Percentiles rank a stretch among this genome's conserved stretches.
These are phyloP conservation scores for Nasua narica DNA, from an alignment of 2,797 vertebrate genomes.

Conservation along the genomic window DNA sequence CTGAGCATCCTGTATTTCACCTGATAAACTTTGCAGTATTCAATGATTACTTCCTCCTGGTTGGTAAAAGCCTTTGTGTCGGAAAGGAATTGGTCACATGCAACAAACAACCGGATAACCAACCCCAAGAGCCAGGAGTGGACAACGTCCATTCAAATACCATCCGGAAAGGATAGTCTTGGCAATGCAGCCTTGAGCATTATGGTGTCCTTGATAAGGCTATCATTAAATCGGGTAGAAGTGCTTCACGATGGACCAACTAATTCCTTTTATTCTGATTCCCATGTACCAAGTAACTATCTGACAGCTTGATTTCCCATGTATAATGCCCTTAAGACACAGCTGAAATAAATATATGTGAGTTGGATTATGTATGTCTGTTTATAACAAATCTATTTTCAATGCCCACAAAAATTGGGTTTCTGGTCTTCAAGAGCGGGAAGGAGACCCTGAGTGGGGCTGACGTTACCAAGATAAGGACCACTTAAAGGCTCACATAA, in stretches of 20 bases:
- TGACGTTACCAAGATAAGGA: background rate
- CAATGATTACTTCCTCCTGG: background rate
- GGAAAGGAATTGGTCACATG: background rate
- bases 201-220: background rate
- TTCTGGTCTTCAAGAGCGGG: background rate
- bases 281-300: background rate
- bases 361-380: background rate
- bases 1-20: background rate
- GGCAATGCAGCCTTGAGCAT: background rate
- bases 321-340: background rate
- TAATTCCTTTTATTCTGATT: background rate
- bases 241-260: background rate
- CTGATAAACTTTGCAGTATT: background rate
- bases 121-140: background rate
- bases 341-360: background rate
- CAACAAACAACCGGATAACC: background rate
- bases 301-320: background rate
- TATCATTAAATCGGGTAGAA: background rate
- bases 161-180: background rate
- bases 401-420: background rate
- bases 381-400: background rate
- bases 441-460: background rate
- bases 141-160: background rate
- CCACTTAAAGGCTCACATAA: background rate
- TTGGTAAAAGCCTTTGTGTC: background rate